Base-by-base conservation (phyloP, 2,888 invertebrate genomes). In the Mythimna albipuncta region DNA sequence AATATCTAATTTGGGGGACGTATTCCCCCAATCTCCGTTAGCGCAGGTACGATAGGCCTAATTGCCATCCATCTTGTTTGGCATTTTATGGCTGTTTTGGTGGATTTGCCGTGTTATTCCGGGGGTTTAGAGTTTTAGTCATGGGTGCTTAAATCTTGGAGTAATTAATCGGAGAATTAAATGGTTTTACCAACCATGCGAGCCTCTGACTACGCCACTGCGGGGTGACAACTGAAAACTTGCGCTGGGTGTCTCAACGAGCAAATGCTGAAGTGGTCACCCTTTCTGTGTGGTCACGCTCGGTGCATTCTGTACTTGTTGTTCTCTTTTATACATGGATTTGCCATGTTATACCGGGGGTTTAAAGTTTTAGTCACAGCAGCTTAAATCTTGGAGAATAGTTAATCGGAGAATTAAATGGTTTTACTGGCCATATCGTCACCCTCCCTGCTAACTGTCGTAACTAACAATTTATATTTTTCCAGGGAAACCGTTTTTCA, bases 1-100 rank as follows among this genome's bases (percentile, higher is more conserved):
- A 94, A 94, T 95, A 94, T 93, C 92, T 93, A 94, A 95, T 95
- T 95, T 93, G 84, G 90, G 90, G 94, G 93, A 92, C 89, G 91
- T 90, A 89, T 89, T 85, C 90, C 92, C 92, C 86, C 85, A 82
- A 83, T 88, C 83, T 81, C 79, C 74, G 82, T 81, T 83, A 84
- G 85, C 83, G 80, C 72, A 86, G 86, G 81, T 87, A 85, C 64
- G 70, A 82, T 72, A 75, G 50, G 68, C 63, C 77, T 85, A 85
- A 85, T 85, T 81, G 78, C 66, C 59, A 75, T 78, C 68, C 73
- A 72, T 80, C 76, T 81, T 75, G 67, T 87, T 85, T 83, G 83
- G 64, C 75, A 76, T 84, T 85, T 81, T 83, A 83, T 79, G 69
- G 66, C 65, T 77, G 78, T 75, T 85, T 83, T 72, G 72, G 67